Evolutionary conservation across 92 coral and sea anemone genomes (phyloP), one percentile per base, ranked within the genome.

Genomic region (Pocillopora meandrina): DNA sequence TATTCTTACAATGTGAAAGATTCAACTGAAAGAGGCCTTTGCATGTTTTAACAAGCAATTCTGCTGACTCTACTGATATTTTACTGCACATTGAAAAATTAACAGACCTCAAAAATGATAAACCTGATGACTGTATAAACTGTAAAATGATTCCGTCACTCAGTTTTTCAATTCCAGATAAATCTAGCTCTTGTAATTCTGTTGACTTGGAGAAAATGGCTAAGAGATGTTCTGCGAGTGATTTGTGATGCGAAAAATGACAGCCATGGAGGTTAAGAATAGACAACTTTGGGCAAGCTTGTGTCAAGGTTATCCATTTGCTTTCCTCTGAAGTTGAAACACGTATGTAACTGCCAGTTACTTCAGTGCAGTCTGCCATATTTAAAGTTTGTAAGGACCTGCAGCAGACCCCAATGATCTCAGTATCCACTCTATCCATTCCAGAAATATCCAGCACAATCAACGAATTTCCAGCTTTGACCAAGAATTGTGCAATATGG

Each of bases 1-100:
- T 90, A 52, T 86, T 89, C 82, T 82, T 72, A 74, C 97, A 93
- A 36, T 89, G 89, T 23, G 86, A 77, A 34, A 91, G 82, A 77
- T 91, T 77, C 65, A 93, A 61, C 57, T 23, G 72, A 20, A 79
- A 20, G n/a, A 93, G 90, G 23, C 69, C 62, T 75, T 79, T 71
- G 65, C 92, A 93, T 63, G 64, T 74, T 42, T 75, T 61, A 17
- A 88, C 56, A 4, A 90, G 10, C 70, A 58, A 33, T 17, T 69
- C 57, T 20, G 86, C 77, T 49, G 88, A 78, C 76, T 88, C 93
- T 57, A 80, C 81, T 58, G 88, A 70, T 13, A 93, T 67, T 63
- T 83, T 87, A 59, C 83, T n/a, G 74, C 94, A 91, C 36, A 76
- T 55, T 42, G 94, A 93, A 67, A 93, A 86, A 78, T 93, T 81